Percentiles rank a stretch among this genome's conserved stretches.
phyloP scores from a whole-genome alignment of 2,888 invertebrate genomes.

The Lutraria lutraria region DNA sequence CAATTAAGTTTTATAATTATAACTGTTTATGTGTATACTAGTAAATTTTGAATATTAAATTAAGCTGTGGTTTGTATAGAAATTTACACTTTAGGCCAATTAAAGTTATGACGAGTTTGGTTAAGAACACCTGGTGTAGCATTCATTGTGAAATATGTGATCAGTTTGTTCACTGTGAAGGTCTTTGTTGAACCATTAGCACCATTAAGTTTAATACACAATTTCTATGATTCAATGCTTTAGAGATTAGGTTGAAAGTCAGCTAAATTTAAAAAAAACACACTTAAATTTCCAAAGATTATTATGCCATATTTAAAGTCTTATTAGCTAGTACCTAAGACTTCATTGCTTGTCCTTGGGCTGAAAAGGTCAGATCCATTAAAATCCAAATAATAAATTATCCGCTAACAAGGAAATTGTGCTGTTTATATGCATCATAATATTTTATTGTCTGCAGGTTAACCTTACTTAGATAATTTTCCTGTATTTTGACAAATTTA shows the following conservation, averaged over 20 bases:
- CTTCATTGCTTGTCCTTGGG: too few species aligned
- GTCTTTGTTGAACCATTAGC: too few species aligned
- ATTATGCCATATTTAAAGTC: too few species aligned
- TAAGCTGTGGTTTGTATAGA: background rate
- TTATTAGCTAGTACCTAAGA: too few species aligned
- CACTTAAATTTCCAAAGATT: too few species aligned
- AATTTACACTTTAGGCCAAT: background rate
- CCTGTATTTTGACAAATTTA: conserved; percentile 14
- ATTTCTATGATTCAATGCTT: too few species aligned
- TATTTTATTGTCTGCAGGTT: background rate
- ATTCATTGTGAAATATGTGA: too few species aligned
- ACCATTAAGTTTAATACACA: too few species aligned
- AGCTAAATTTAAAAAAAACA: too few species aligned
- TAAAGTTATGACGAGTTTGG: background rate
- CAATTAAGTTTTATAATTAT: background rate
- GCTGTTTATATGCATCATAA: background rate
- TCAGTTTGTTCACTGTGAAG: too few species aligned
- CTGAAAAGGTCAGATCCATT: background rate
- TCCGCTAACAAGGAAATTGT: conserved; percentile 4
- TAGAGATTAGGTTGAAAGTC: too few species aligned
- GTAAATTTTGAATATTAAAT: conserved; percentile 15
- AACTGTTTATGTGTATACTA: background rate
- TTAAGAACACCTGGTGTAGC: too few species aligned
- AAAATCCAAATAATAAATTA: background rate
- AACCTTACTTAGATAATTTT: background rate